Evolutionary conservation across 2,888 invertebrate genomes (phyloP).

Genomic region (Drosophila mayaguana): DNA sequence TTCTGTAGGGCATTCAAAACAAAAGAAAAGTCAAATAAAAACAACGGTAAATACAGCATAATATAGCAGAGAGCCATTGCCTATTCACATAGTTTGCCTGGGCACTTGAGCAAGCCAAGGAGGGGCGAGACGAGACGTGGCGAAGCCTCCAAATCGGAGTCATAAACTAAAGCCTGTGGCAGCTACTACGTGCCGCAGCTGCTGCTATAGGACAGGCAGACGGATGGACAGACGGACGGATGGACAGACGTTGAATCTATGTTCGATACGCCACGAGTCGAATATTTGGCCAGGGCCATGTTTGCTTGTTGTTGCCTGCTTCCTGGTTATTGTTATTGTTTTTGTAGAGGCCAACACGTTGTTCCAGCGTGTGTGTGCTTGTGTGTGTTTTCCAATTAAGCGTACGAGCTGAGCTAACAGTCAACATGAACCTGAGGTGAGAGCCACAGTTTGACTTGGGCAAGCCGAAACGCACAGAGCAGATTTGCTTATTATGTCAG

Average conservation of each 20-base stretch:
- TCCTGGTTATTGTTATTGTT: constrained; percentile 36
- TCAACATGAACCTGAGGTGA: constrained; percentile 66
- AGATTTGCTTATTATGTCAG: constrained; percentile 36
- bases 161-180: constrained; percentile 37
- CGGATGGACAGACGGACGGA: not conserved
- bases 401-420: constrained; percentile 67
- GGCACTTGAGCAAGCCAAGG: not conserved
- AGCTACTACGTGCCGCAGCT: constrained; percentile 42
- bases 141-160: constrained; percentile 6
- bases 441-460: constrained; percentile 58
- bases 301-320: constrained; percentile 14
- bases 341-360: constrained; percentile 59
- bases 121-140: not conserved
- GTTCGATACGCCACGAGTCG: constrained; percentile 20
- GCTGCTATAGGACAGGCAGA: not conserved
- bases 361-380: constrained; percentile 5
- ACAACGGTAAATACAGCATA: constrained; percentile 8
- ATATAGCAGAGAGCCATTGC: constrained; percentile 9
- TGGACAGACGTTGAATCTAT: constrained; percentile 9
- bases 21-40: not conserved
- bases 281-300: constrained; percentile 45
- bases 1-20: constrained; percentile 8
- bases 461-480: constrained; percentile 24
- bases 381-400: constrained; percentile 76
- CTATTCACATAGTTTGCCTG: constrained; percentile 7